Evolutionary conservation across 2,888 invertebrate genomes (phyloP).

Genomic region (Terebella lapidaria): DNA sequence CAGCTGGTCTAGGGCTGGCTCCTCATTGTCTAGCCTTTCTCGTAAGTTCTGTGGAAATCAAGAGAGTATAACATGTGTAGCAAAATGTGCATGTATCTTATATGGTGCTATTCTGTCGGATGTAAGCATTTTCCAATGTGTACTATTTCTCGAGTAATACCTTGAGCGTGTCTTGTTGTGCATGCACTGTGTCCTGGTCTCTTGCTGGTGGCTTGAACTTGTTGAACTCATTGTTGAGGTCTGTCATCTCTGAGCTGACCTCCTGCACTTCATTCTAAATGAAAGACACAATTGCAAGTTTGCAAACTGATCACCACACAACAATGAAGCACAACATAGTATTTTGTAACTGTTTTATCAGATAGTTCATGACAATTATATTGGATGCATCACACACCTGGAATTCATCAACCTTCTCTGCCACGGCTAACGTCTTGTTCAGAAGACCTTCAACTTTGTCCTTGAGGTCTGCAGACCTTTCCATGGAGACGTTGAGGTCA

Average conservation of each 20-base stretch:
- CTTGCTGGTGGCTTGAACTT: slow-evolving; percentile 80
- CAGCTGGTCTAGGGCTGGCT: slow-evolving; percentile 44
- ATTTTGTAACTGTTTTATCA: neutral
- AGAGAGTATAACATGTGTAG: no score
- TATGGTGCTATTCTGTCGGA: no score
- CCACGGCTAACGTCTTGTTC: slow-evolving; percentile 40
- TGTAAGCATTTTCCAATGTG: no score
- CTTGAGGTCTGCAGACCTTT: slow-evolving; percentile 63
- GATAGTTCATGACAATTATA: no score
- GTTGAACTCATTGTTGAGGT: slow-evolving; percentile 78
- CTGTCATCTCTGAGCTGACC: slow-evolving; percentile 32
- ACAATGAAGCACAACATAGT: neutral
- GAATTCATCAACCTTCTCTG: slow-evolving; percentile 65
- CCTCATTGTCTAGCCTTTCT: neutral
- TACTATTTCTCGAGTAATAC: no score
- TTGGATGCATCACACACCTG: no score
- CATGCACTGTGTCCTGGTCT: slow-evolving; percentile 77
- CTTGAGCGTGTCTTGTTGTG: slow-evolving; percentile 75
- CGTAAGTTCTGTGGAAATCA: no score
- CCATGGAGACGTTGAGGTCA: slow-evolving; percentile 58
- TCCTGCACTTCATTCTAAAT: slow-evolving; percentile 3
- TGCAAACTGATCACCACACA: neutral
- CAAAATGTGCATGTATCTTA: no score
- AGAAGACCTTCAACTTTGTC: slow-evolving; percentile 48
- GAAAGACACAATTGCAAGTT: neutral